These are phyloP conservation scores for Catalaphyllia jardinei DNA, from an alignment of 64 coral and sea anemone species.

Conservation along the genomic window DNA sequence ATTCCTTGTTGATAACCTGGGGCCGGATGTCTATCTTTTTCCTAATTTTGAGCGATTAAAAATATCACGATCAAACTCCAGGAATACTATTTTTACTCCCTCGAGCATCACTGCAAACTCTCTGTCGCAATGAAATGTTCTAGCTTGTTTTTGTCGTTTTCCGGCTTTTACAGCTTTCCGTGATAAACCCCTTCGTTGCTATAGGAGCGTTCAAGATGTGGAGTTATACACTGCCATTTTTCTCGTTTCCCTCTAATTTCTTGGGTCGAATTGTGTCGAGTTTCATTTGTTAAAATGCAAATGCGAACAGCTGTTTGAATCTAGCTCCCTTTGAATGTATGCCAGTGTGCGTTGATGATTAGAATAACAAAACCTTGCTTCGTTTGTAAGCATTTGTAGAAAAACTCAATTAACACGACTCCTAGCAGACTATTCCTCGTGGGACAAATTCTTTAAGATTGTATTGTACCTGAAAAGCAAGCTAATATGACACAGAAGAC, in stretches of 20 bases:
- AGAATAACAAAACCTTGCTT: slow-evolving; percentile 78
- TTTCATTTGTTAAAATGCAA: slow-evolving; percentile 89
- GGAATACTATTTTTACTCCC: background rate
- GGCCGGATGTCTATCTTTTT: slow-evolving; percentile 8
- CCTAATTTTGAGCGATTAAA: slow-evolving; percentile 33
- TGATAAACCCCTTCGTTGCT: background rate
- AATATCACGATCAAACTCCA: background rate
- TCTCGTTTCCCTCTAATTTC: background rate
- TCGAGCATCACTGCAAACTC: background rate
- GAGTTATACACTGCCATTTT: slow-evolving; percentile 10
- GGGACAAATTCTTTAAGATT: slow-evolving; percentile 22
- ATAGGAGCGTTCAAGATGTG: slow-evolving; percentile 7
- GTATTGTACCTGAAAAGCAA: slow-evolving; percentile 11
- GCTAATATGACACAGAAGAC: background rate
- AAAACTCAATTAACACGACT: slow-evolving; percentile 46
- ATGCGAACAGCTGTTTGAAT: slow-evolving; percentile 72
- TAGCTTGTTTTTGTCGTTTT: background rate
- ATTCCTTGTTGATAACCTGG: slow-evolving; percentile 7
- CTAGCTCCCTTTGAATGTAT: slow-evolving; percentile 36
- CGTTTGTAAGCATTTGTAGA: slow-evolving; percentile 58
- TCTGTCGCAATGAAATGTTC: background rate
- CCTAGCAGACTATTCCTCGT: background rate
- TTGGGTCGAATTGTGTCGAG: slow-evolving; percentile 34
- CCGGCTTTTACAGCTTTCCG: background rate
- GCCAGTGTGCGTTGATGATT: slow-evolving; percentile 37